Conservation (phyloP, 1,140 invertebrate species). For the Aphaenogaster rudis region DNA sequence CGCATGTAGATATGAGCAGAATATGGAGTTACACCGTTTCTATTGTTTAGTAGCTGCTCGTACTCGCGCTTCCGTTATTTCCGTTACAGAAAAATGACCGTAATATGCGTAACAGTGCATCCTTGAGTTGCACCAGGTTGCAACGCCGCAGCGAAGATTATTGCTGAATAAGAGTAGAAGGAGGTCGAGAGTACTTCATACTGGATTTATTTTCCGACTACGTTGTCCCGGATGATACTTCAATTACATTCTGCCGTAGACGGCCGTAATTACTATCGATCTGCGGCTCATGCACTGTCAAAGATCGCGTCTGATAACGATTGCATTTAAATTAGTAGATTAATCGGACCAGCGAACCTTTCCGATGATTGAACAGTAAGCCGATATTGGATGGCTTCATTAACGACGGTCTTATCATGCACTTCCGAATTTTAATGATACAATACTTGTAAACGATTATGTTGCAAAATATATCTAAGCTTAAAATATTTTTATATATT, state of each 20-base stretch:
- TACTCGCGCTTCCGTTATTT: slow-evolving; percentile 69
- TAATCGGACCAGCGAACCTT: slow-evolving; percentile 1
- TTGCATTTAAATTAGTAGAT: slow-evolving; percentile 51
- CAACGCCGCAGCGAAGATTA: slow-evolving; percentile 25
- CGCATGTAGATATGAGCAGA: neutral
- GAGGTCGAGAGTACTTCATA: slow-evolving; percentile 22
- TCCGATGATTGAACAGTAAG: slow-evolving; percentile 17
- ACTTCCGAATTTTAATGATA: neutral
- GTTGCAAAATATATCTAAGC: neutral
- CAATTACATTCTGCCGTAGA: slow-evolving; percentile 33
- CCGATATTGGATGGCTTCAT: slow-evolving; percentile 1
- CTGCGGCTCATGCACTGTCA: slow-evolving; percentile 60
- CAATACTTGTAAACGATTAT: neutral
- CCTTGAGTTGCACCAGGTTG: slow-evolving; percentile 53
- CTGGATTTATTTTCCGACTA: slow-evolving; percentile 35
- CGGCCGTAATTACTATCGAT: slow-evolving; percentile 37
- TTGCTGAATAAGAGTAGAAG: slow-evolving; percentile 23
- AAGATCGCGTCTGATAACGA: slow-evolving; percentile 71
- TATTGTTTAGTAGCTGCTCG: slow-evolving; percentile 25
- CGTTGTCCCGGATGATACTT: slow-evolving; percentile 43
- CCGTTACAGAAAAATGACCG: slow-evolving; percentile 69
- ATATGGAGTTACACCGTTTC: neutral
- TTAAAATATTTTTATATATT: neutral
- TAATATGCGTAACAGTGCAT: slow-evolving; percentile 62
- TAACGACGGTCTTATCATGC: neutral